Percentiles rank a stretch among this genome's conserved stretches.
Evolutionary conservation across 2,888 invertebrate species (phyloP).

Genomic region (Clepsis dumicolana): DNA sequence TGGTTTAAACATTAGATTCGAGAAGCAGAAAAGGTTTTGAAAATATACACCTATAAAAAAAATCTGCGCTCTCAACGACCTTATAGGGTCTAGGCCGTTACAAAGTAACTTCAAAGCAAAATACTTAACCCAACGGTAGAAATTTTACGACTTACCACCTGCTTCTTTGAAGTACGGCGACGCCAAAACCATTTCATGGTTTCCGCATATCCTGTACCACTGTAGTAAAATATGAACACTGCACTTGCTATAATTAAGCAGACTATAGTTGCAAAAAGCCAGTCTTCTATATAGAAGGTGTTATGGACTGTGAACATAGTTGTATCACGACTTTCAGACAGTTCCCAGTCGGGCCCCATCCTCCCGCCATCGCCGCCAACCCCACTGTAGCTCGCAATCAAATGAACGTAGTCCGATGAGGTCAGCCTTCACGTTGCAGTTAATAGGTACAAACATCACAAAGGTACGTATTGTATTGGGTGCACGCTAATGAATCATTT

Average conservation of each 20-base stretch:
- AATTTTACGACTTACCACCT: constrained; percentile 21
- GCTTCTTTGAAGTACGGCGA: constrained; percentile 44
- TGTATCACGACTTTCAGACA: background rate
- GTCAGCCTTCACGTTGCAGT: constrained; percentile 17
- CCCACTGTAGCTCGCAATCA: constrained; percentile 32
- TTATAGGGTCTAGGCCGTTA: constrained; percentile 6
- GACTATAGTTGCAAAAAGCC: constrained; percentile 3
- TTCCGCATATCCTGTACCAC: constrained; percentile 38
- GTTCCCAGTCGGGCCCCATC: constrained; percentile 9
- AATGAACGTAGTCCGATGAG: constrained; percentile 21
- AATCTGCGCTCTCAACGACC: background rate
- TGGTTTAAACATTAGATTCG: too few relatives aligned
- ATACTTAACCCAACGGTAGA: background rate
- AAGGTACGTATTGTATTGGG: constrained; percentile 8
- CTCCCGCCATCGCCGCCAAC: constrained; percentile 21
- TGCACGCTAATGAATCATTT: constrained; percentile 19
- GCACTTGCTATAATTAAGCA: constrained; percentile 22
- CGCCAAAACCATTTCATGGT: constrained; percentile 50
- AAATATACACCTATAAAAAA: too few relatives aligned
- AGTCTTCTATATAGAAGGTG: background rate
- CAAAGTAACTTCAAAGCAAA: background rate
- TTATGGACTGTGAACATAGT: constrained; percentile 19
- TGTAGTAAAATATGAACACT: constrained; percentile 35
- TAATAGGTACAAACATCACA: constrained; percentile 1
- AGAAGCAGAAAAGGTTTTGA: too few relatives aligned